These are phyloP conservation scores for Erethizon dorsatum DNA, from an alignment of 2,797 vertebrate species.

Conservation along the genomic window DNA sequence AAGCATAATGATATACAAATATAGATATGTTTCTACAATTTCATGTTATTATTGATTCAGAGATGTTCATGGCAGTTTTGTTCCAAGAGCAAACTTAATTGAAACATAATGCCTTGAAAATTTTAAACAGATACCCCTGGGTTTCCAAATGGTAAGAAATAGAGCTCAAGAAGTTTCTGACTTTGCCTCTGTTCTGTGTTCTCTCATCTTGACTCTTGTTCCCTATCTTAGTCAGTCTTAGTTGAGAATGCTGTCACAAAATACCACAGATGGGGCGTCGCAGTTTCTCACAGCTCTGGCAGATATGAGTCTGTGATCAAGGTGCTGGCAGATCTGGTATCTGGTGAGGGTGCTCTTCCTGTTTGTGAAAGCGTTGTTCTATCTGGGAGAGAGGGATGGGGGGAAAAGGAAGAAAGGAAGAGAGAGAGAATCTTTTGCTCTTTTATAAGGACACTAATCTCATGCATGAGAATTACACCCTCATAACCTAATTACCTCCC, in stretches of 20 bases:
- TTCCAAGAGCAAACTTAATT: conserved; percentile 42
- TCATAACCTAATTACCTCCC: background rate
- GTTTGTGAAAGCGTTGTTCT: background rate
- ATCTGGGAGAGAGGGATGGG: background rate
- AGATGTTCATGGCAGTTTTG: background rate
- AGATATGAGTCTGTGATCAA: background rate
- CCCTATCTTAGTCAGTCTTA: background rate
- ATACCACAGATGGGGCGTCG: background rate
- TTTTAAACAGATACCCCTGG: conserved; percentile 12
- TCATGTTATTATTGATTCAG: conserved; percentile 8
- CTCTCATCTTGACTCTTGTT: background rate
- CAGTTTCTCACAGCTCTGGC: background rate
- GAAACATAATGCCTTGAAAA: background rate
- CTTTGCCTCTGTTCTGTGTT: background rate
- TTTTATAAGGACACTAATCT: background rate
- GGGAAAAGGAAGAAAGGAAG: background rate
- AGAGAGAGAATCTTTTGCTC: no score
- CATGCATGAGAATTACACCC: background rate
- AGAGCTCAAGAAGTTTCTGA: background rate
- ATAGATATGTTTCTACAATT: background rate
- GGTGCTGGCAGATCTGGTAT: background rate
- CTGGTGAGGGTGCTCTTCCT: background rate
- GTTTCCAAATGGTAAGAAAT: background rate
- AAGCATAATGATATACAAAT: background rate
- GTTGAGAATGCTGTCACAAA: background rate